Evolutionary conservation across 1,140 invertebrate species (phyloP), one percentile per base, ranked within the genome.

Genomic region (Drosophila lacertosa): DNA sequence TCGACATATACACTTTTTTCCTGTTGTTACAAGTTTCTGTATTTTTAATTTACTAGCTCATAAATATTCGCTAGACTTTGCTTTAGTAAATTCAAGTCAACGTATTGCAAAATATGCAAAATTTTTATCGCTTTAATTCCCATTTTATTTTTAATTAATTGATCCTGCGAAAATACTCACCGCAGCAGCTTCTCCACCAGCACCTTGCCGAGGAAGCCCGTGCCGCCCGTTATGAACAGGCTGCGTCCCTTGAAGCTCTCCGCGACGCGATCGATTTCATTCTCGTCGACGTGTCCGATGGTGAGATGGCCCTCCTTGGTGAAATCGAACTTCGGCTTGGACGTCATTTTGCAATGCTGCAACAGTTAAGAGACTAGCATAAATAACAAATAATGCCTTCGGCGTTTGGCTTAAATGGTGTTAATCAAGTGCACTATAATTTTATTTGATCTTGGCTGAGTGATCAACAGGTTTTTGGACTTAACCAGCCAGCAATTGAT

Each of bases 201-300:
- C n/a, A 97, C 95, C 91, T 97, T 97, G 11, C 97, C 97, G 75
- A 98, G 93, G 89, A 98, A 98, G 1, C 97, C 97, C 0, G 96
- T 97, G 11, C 94, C 94, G 11, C 95, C 95, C 37, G 93, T 93
- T 47, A 94, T 92, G 70, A 94, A 92, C 26, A 94, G 76, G 3
- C 90, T 92, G 70, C 92, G 91, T 4, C 92, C 92, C 24, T 77
- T 81, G 86, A 93, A 94, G 29, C 92, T 92, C 45, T 91, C 92
- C 0, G 93, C 92, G 26, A 94, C 92, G 13, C 94, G 90, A 79
- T 94, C 93, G 15, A 88, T 76, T 48, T 89, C 90, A 32, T 58
- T 71, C 20, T 89, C 82, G n/a, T 91, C 83, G 10, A 89, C 73
- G 26, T 78, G 59, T 0, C 83, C 89, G 18, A 91, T 89, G 51